A percentile compares a stretch with the other conserved stretches of the same genome.
Evolutionary conservation across 2,113 vertebrate genomes (phyloP).

Genomic region (Taurulus bubalis): DNA sequence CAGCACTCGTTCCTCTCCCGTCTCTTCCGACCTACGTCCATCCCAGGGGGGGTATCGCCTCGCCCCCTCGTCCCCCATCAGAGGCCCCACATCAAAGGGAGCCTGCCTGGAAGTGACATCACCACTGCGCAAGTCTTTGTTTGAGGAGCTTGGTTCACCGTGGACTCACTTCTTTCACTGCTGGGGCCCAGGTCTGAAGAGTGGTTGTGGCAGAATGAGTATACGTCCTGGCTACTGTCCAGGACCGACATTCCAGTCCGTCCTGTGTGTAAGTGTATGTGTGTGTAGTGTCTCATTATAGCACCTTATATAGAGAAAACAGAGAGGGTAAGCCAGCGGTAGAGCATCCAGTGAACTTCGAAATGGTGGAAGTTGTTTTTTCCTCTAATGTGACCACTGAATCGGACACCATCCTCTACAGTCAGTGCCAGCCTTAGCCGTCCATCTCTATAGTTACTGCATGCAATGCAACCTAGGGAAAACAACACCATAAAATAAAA

Average conservation of each 20-base stretch:
- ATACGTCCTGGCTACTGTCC: conserved; percentile 60
- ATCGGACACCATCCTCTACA: conserved; percentile 4
- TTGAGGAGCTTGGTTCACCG: conserved; percentile 39
- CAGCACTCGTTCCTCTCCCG: conserved; percentile 33
- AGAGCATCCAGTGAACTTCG: conserved; percentile 20
- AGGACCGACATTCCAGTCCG: conserved; percentile 48
- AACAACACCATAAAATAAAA: conserved; percentile 78
- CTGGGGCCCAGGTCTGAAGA: conserved; percentile 17
- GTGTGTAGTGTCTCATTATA: conserved; percentile 40
- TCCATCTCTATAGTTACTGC: conserved; percentile 69
- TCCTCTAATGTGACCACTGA: conserved; percentile 6
- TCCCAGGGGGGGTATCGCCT: conserved; percentile 53
- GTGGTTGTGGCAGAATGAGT: conserved; percentile 40
- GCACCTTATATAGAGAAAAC: conserved; percentile 54
- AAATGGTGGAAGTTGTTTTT: conserved; percentile 11
- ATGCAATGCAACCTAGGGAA: conserved; percentile 63
- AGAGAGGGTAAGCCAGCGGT: conserved; percentile 4
- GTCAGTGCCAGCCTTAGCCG: conserved; percentile 24
- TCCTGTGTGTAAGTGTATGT: conserved; percentile 47
- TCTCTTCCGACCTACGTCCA: conserved; percentile 47
- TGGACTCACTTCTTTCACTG: conserved; percentile 47
- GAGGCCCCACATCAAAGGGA: conserved; percentile 69
- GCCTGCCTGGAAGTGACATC: conserved; percentile 66
- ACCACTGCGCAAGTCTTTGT: conserved; percentile 64
- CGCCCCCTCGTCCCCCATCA: conserved; percentile 51